phyloP scores from a whole-genome alignment of 2,113 vertebrate genomes.

The Caranx melampygus region DNA sequence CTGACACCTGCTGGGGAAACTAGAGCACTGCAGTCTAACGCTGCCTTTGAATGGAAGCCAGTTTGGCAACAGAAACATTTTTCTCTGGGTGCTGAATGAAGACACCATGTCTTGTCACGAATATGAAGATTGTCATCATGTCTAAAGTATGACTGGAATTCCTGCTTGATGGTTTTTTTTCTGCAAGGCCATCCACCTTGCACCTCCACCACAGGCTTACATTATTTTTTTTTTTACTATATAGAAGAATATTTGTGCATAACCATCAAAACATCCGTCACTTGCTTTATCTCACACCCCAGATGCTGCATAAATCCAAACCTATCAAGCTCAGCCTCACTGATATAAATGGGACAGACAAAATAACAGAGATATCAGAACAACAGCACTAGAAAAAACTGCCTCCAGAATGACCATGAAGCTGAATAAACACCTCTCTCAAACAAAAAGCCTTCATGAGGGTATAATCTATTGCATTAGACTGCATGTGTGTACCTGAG shows the following conservation, averaged over 20 bases:
- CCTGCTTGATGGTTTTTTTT: conserved; percentile 36
- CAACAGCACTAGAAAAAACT: too few relatives aligned
- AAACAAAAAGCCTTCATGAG: too few relatives aligned
- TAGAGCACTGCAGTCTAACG: conserved; percentile 43
- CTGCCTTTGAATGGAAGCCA: conserved; percentile 39
- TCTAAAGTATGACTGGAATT: conserved; percentile 36
- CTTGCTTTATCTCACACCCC: background rate
- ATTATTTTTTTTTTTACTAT: conserved; percentile 6
- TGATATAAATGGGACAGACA: background rate
- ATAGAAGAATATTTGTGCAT: background rate
- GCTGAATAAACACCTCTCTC: background rate
- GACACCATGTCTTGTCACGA: conserved; percentile 51
- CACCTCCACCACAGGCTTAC: background rate
- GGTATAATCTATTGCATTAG: background rate
- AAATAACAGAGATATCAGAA: background rate
- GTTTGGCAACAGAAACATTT: conserved; percentile 52
- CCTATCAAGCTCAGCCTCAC: background rate
- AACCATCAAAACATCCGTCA: background rate
- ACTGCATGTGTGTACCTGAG: background rate
- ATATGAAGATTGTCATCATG: conserved; percentile 46
- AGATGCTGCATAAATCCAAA: background rate
- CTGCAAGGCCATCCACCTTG: background rate
- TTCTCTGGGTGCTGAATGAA: conserved; percentile 45
- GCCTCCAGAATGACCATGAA: background rate
- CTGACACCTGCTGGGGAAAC: conserved; percentile 72